These are phyloP conservation scores for Dissostichus mawsoni DNA, from an alignment of 2,113 vertebrate genomes.

Conservation along the genomic window DNA sequence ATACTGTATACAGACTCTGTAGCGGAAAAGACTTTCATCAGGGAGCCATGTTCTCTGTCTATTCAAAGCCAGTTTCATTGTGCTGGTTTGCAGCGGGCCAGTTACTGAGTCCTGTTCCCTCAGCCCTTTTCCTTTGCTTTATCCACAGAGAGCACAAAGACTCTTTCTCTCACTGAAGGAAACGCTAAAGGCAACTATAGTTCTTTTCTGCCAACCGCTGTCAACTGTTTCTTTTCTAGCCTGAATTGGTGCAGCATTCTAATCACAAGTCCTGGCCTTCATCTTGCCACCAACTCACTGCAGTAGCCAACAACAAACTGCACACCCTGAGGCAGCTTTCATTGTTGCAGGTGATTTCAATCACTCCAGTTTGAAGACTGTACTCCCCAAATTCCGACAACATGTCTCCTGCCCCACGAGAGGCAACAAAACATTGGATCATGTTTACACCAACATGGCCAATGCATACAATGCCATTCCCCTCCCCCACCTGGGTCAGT, in stretches of 20 bases:
- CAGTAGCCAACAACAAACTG: conserved; percentile 13
- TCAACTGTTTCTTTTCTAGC: not conserved
- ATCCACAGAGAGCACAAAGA: conserved; percentile 29
- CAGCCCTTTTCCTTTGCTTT: conserved; percentile 28
- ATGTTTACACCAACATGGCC: too few species aligned
- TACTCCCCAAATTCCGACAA: too few species aligned
- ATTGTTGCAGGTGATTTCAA: too few species aligned
- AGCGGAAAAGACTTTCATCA: conserved; percentile 6
- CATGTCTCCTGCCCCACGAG: too few species aligned
- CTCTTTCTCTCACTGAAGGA: conserved; percentile 29
- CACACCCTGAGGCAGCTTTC: too few species aligned
- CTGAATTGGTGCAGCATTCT: conserved; percentile 1
- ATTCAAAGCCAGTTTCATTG: conserved; percentile 1
- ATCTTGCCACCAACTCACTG: not conserved
- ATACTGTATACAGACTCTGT: not conserved
- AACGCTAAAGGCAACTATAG: conserved; percentile 1
- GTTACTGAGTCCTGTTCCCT: not conserved
- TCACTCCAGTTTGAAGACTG: too few species aligned
- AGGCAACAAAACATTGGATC: too few species aligned
- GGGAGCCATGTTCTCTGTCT: not conserved
- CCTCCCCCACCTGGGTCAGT: too few species aligned
- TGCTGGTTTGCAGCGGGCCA: not conserved
- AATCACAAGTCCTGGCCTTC: not conserved
- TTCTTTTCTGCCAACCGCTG: not conserved
- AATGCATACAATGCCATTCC: too few species aligned